Percentiles rank a stretch among this genome's conserved stretches.
These are phyloP conservation scores for Hylomyscus alleni DNA, from an alignment of 2,797 vertebrate genomes.

Conservation along the genomic window DNA sequence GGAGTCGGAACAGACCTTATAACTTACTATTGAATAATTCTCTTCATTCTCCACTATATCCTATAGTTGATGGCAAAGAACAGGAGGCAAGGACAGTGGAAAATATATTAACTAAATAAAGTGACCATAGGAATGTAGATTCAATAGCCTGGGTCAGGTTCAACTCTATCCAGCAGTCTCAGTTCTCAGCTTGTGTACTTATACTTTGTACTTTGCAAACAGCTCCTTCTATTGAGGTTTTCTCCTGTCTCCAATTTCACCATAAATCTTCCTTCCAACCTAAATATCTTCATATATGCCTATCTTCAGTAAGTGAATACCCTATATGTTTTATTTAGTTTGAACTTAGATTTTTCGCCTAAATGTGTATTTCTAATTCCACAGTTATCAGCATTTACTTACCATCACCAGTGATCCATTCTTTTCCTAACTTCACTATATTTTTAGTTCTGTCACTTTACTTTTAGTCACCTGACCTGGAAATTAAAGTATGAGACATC, in stretches of 20 bases:
- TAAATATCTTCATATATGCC: background rate
- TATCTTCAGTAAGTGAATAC: background rate
- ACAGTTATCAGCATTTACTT: background rate
- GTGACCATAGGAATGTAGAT: no score
- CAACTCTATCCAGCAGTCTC: background rate
- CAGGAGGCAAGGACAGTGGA: no score
- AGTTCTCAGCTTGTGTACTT: no score
- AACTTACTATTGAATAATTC: no score
- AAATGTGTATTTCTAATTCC: background rate
- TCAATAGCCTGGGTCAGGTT: background rate
- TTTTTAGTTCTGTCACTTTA: background rate
- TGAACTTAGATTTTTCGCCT: conserved; percentile 18
- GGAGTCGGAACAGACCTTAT: background rate
- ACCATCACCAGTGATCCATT: background rate
- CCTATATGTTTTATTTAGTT: background rate
- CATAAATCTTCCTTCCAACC: background rate
- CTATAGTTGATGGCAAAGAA: background rate
- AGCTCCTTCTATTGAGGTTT: background rate
- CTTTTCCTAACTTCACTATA: background rate
- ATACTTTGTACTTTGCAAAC: background rate
- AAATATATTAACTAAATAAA: background rate
- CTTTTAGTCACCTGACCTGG: background rate
- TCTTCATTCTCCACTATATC: background rate
- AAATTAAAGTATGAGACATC: background rate
- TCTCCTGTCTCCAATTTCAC: background rate